Evolutionary conservation across 2,113 vertebrate species (phyloP), one percentile per base, ranked within the genome.

Genomic region (Gobio gobio): DNA sequence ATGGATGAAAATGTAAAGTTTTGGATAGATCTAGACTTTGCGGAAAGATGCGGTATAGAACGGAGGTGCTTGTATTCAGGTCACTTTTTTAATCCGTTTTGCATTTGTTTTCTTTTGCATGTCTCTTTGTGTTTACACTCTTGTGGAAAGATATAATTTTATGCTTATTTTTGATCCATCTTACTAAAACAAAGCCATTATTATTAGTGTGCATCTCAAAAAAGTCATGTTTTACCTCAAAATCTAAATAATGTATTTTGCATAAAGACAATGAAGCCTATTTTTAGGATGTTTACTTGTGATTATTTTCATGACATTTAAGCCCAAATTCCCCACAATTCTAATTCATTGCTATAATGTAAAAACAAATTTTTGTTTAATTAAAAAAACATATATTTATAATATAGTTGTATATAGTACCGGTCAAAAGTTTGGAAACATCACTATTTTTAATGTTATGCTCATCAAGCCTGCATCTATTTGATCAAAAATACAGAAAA

Each of bases 1-100:
- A 85, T 88, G 83, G 29, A 88, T 83, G 68, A 79, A 83, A 73
- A 66, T 85, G 18, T 74, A 49, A 83, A 54, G 58, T 75, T 78
- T 43, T 59, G 54, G 49, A 64, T 61, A 51, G 59, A 8, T 74
- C 73, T 79, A 84, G 43, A 29, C 83, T 86, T 43, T 56, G 64
- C 20, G 59, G 45, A 84, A 70, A 83, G 73, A 75, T 85, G 2
- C 9, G 12, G 40, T 9, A 3, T 85, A 66, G 78, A 85, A 79
- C 36, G 26, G 66, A 86, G 26, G 36, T 43, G 68, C 68, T 72
- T 72, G 26, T 16, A 22, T 43, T 78, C 20, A 43, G 76, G 76
- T 59, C 33, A 63, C 24, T 8, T 51, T 68, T 68, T 78, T 3
- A 66, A 66, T 10, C 7, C 7, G 36, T 59, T 78, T 56, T 18